phyloP scores from a whole-genome alignment of 2,797 vertebrate genomes.

The Eospalax fontanierii region DNA sequence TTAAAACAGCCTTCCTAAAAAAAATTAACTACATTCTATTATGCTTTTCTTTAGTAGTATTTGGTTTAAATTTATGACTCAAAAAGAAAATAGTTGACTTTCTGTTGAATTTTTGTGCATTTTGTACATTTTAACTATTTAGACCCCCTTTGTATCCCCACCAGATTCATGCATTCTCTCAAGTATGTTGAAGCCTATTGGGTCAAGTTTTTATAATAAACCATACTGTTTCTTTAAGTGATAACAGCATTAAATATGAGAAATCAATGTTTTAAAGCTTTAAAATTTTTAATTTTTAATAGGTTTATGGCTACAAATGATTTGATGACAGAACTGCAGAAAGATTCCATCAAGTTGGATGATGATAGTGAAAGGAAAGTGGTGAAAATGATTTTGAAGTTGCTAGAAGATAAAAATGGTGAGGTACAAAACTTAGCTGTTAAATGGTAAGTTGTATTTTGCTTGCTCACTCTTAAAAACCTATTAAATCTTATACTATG shows the following conservation, averaged over 20 bases:
- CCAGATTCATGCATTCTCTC: too few relatives aligned
- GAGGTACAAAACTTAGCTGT: slow-evolving; percentile 99
- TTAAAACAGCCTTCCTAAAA: neutral
- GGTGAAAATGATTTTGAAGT: slow-evolving; percentile 99
- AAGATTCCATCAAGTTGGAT: slow-evolving; percentile 99
- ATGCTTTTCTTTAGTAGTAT: neutral
- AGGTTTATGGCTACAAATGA: slow-evolving; percentile 99
- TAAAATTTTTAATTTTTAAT: slow-evolving; percentile 73
- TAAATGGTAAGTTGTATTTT: slow-evolving; percentile 94
- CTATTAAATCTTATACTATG: neutral
- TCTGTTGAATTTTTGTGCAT: too few relatives aligned
- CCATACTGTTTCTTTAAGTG: neutral
- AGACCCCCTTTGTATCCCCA: too few relatives aligned
- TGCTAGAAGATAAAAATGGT: slow-evolving; percentile 99
- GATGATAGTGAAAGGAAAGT: slow-evolving; percentile 99
- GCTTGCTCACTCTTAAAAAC: neutral
- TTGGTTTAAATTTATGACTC: slow-evolving; percentile 30
- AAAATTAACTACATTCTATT: neutral
- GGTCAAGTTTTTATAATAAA: neutral
- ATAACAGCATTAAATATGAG: slow-evolving; percentile 28
- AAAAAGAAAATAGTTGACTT: neutral
- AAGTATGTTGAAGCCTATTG: too few relatives aligned
- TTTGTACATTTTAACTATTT: too few relatives aligned
- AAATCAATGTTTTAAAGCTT: slow-evolving; percentile 68
- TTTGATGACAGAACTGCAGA: slow-evolving; percentile 99